Evolutionary conservation across 2,113 vertebrate genomes (phyloP).

Genomic region (Baryphthengus martii): DNA sequence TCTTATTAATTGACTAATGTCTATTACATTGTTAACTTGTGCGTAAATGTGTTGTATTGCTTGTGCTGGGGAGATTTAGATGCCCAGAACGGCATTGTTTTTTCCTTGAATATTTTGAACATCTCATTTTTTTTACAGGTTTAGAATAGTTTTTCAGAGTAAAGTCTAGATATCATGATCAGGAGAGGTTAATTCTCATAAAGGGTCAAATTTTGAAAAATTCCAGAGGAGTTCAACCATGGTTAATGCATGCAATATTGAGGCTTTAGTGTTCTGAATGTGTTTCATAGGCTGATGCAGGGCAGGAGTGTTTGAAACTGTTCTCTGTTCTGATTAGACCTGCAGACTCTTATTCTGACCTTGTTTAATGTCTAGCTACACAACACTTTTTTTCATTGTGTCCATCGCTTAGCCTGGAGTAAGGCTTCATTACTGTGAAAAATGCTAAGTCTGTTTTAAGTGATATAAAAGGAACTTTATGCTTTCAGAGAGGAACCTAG

Average conservation of each 20-base stretch:
- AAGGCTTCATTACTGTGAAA: background rate
- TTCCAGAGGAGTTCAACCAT: background rate
- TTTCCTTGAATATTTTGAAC: background rate
- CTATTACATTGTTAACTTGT: background rate
- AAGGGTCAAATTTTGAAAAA: background rate
- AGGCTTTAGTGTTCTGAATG: background rate
- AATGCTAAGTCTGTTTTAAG: background rate
- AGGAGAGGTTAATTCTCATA: background rate
- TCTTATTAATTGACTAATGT: background rate
- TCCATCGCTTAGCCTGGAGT: background rate
- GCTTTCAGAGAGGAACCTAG: background rate
- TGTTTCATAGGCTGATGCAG: background rate
- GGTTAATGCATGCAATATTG: background rate
- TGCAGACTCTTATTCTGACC: background rate
- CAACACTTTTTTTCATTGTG: background rate
- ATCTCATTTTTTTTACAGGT: background rate
- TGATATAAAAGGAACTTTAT: background rate
- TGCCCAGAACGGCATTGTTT: background rate
- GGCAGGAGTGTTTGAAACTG: background rate
- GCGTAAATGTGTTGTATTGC: background rate
- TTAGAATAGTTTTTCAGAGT: background rate
- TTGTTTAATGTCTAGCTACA: background rate
- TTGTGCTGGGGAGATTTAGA: background rate
- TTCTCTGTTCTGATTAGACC: background rate
- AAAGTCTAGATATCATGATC: background rate